Evolutionary conservation across 30 jellyfish, hydroid and myxozoan genomes (phyloP), one percentile per base, ranked within the genome.

Genomic region (Chrysaora quinquecirrha): DNA sequence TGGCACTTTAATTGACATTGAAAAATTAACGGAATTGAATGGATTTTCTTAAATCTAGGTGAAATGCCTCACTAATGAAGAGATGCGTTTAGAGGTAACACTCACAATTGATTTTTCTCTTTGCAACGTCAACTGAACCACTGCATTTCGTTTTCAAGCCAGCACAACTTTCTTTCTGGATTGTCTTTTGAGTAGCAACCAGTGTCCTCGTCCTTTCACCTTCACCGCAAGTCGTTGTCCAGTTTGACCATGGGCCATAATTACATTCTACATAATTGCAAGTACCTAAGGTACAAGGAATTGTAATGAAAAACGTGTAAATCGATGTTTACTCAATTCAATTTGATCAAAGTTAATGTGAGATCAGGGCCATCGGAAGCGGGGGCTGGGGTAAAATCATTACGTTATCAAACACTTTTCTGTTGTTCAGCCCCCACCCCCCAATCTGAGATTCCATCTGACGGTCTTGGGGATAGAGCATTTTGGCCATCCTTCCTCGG

Each of bases 191-290:
- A 10, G 27, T 47, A 0, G 91, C 50, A 4, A 74, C 75, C 67
- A 76, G 25, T 22, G 75, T 67, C 52, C 96, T 58, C 3, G 76
- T 30, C 34, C 96, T 54, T 19, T 58, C 54, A 1, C 90, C 96
- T 27, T 28, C 46, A 23, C 96, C 90, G 56, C 96, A 86, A 46
- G 81, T 21, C 0, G 96, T 38, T 47, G 96, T 21, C 96, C 90
- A 86, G 0, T 34, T 75, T 20, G 96, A 65, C 96, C 96, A 86
- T 3, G 86, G 0, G 0, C 96, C 96, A 49, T 71, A 73, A 0
- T 67, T 46, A 47, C 96, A 86, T 20, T 86, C 90, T 7, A 86
- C 96, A 50, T 75, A 86, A 12, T 62, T 68, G 82, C 96, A 86
- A 0, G 74, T 19, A 34, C 89, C 89, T 79, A n/a, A 1, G 3